Conservation (phyloP, 2,797 vertebrate genomes). For the Fringilla coelebs region DNA sequence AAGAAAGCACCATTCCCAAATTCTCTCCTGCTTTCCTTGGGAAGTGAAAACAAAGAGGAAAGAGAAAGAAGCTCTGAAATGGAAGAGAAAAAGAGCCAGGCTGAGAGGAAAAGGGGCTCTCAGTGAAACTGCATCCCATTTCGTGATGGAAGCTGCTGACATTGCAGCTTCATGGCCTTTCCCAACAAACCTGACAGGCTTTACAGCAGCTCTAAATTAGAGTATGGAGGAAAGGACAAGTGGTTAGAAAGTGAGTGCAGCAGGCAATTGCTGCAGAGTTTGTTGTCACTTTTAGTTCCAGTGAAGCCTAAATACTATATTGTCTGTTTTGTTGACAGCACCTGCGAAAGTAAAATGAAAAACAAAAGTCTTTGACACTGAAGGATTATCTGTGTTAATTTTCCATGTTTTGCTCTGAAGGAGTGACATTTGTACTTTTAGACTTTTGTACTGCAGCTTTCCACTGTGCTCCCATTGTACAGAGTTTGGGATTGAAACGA, state of each 20-base stretch:
- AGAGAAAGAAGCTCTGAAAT: background rate
- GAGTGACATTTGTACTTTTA: background rate
- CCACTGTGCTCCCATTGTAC: background rate
- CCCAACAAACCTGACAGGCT: slow-evolving; percentile 66
- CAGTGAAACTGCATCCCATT: slow-evolving; percentile 23
- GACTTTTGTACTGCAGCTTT: background rate
- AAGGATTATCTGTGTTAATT: slow-evolving; percentile 3
- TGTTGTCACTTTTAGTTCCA: slow-evolving; percentile 67
- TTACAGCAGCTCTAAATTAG: slow-evolving; percentile 58
- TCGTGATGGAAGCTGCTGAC: slow-evolving; percentile 41
- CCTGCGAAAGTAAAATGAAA: slow-evolving; percentile 5
- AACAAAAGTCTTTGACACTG: background rate
- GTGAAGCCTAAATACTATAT: slow-evolving; percentile 60
- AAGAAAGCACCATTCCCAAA: background rate
- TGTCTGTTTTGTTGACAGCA: slow-evolving; percentile 45
- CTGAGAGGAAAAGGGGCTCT: slow-evolving; percentile 29
- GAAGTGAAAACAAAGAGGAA: background rate
- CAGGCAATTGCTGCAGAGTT: slow-evolving; percentile 36
- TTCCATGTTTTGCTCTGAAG: background rate
- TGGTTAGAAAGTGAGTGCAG: slow-evolving; percentile 42
- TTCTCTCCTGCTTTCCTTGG: background rate
- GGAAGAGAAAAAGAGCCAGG: background rate
- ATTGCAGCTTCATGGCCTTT: slow-evolving; percentile 46
- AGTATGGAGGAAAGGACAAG: slow-evolving; percentile 27
- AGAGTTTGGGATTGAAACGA: background rate